Evolutionary conservation across 2,888 invertebrate genomes (phyloP).

Genomic region (Meiosimyza platycephala): DNA sequence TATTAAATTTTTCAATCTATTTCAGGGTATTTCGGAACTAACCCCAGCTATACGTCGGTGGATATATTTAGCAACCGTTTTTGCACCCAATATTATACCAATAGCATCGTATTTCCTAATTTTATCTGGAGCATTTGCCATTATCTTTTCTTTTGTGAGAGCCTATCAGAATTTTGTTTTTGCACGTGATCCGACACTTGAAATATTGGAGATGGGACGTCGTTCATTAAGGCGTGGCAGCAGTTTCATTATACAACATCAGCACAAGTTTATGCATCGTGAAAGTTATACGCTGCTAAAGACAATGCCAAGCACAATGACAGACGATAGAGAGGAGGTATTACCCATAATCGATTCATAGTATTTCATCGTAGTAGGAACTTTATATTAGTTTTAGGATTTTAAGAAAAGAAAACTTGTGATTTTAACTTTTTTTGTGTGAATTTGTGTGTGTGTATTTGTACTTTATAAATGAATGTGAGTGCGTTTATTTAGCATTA

Average conservation of each 20-base stretch:
- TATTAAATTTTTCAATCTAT: slow-evolving; percentile 13
- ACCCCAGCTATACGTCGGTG: slow-evolving; percentile 83
- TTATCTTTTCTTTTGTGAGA: slow-evolving; percentile 76
- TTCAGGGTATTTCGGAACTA: slow-evolving; percentile 80
- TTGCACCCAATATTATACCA: slow-evolving; percentile 79
- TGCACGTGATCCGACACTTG: slow-evolving; percentile 74
- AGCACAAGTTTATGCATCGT: slow-evolving; percentile 59
- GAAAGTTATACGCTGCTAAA: slow-evolving; percentile 64
- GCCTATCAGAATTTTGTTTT: slow-evolving; percentile 82
- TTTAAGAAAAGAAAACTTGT: slow-evolving; percentile 28
- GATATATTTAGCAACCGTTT: slow-evolving; percentile 83
- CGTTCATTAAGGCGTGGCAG: slow-evolving; percentile 76
- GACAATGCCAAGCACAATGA: slow-evolving; percentile 51
- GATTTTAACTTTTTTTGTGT: slow-evolving; percentile 29
- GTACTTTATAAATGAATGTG: neutral
- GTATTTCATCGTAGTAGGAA: slow-evolving; percentile 36
- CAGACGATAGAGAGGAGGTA: slow-evolving; percentile 51
- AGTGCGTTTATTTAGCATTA: too few species aligned
- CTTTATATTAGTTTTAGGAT: neutral
- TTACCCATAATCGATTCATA: slow-evolving; percentile 57
- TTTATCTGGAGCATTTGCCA: slow-evolving; percentile 74
- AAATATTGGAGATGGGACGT: slow-evolving; percentile 82
- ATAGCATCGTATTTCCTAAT: slow-evolving; percentile 79
- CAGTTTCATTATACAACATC: slow-evolving; percentile 65
- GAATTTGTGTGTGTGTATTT: slow-evolving; percentile 21